Base-by-base conservation (phyloP, 2,888 invertebrate genomes). In the Thereva nobilitata region DNA sequence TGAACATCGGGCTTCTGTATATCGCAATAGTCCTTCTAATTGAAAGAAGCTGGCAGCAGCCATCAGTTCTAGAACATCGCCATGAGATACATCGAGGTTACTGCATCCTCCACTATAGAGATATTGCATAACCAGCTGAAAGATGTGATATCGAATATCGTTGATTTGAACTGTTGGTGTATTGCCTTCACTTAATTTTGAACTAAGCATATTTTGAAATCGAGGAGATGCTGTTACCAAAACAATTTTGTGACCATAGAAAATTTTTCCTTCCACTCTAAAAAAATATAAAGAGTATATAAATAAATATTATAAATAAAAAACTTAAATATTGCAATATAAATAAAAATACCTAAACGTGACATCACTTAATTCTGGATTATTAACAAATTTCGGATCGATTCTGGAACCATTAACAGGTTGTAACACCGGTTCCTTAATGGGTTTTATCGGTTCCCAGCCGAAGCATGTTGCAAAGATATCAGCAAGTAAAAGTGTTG, bases 241-340 rank as follows among this genome's bases (percentile, higher is more conserved):
- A 44, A 96, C 94, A 71, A 96, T 95, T 82, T 95, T 94, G 80
- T 96, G 96, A 0, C 93, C 95, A 79, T 94, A 95, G 81, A 96
- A 95, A 35, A 94, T 84, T 70, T 93, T 86, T 0, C 93, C 94
- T 79, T 95, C 95, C 61, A 95, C 94, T 76, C 93, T 86, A 74
- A 4, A 74, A 70, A 67, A 42, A 59, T 4, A 7, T 2, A 23
- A 23, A 23, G 2, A 23, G 23, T 23, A 37, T 38, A n/a, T 6
- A 12, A 40, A 61, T 12, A 50, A 23, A 50, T 4, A 34, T 9
- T 50, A 4, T 8, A 35, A 52, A 34, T 38, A 3, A 37, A 34
- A 4, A 63, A 42, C 42, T 23, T 23, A 10, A 49, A 49, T 49
- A 49, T 23, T 23, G 34, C 34, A 47, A 57, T 56, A 5, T 52